Percentiles rank a stretch among this genome's conserved stretches.
Conservation (phyloP, 2,797 vertebrate genomes). For the Prunella strophiata region DNA sequence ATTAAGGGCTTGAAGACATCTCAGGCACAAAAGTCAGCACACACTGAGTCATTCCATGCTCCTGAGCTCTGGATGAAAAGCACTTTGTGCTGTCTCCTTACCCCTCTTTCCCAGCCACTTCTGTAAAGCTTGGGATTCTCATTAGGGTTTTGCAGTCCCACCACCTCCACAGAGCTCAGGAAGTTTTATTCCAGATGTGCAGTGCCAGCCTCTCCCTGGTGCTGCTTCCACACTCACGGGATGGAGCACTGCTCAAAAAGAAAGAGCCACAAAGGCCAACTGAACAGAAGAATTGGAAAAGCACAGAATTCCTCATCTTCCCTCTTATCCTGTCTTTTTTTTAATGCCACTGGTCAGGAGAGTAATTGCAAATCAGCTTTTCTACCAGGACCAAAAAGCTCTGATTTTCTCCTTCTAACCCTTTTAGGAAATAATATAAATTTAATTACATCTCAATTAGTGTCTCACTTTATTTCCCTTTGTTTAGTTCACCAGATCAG, state of each 20-base stretch:
- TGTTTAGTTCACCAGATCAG: background rate
- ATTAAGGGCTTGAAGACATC: constrained; percentile 27
- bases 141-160: constrained; percentile 11
- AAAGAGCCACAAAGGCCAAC: background rate
- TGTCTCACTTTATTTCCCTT: background rate
- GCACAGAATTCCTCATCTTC: background rate
- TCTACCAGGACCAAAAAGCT: background rate
- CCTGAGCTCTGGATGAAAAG: background rate
- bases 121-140: constrained; percentile 29
- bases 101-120: constrained; percentile 26
- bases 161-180: constrained; percentile 4
- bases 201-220: background rate
- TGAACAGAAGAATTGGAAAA: background rate
- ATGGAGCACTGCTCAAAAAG: background rate
- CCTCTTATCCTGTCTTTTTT: background rate
- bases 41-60: background rate
- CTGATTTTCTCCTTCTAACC: background rate
- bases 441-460: background rate
- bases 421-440: background rate
- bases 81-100: background rate
- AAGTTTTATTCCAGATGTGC: constrained; percentile 20
- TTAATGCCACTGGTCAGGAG: background rate
- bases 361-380: background rate
- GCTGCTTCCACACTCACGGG: background rate
- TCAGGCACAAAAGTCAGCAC: background rate